A percentile compares a stretch with the other conserved stretches of the same genome.
Conservation (phyloP, 2,797 vertebrate genomes). For the Eulemur mongoz region DNA sequence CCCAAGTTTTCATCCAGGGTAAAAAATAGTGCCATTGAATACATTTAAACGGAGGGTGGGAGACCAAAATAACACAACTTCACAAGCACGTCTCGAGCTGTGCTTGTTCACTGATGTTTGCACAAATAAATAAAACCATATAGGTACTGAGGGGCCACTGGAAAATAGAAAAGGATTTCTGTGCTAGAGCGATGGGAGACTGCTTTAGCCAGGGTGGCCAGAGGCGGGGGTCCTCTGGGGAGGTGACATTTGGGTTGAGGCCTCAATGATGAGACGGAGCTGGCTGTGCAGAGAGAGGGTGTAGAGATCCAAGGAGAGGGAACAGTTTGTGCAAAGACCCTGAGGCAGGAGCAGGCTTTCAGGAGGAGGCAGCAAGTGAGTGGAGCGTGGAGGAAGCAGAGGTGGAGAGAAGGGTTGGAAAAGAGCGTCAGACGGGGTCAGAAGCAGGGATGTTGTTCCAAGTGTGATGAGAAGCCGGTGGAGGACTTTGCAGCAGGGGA, state of each 20-base stretch:
- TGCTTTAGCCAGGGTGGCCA: background rate
- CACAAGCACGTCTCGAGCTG: background rate
- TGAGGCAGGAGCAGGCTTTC: background rate
- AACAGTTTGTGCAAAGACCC: background rate
- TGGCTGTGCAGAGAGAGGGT: background rate
- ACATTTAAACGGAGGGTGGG: background rate
- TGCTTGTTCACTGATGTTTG: background rate
- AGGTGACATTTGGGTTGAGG: background rate
- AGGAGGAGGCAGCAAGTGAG: background rate
- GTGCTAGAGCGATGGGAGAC: background rate
- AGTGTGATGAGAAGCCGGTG: no score
- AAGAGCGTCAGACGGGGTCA: rapidly evolving
- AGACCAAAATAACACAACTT: background rate
- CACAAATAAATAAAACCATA: background rate
- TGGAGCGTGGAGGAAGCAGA: background rate
- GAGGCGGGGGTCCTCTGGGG: background rate
- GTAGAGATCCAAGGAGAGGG: background rate
- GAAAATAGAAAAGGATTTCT: background rate
- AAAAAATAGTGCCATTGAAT: background rate
- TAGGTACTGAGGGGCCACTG: no score
- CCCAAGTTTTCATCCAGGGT: background rate
- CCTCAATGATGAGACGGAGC: background rate
- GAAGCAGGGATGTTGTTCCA: no score
- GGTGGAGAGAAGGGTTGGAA: background rate
- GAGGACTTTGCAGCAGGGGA: background rate